phyloP scores from a whole-genome alignment of 2,113 vertebrate species.

The Fregetta grallaria region DNA sequence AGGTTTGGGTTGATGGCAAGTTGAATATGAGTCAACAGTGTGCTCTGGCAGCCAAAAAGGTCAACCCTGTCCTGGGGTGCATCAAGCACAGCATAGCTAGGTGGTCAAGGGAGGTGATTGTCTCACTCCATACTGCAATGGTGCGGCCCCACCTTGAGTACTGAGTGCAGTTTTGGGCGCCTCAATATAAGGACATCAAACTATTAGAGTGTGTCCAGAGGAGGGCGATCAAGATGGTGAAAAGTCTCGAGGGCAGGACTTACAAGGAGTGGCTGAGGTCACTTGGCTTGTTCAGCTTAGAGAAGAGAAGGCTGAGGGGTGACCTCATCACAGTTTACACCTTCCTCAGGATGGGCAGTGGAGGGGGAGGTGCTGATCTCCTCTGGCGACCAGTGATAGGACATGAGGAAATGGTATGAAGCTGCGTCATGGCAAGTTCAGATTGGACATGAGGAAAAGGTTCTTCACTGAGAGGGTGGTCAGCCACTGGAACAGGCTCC shows the following conservation, averaged over 20 bases:
- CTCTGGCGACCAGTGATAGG: not conserved
- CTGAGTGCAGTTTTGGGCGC: not conserved
- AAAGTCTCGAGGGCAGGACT: not conserved
- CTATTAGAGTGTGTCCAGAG: not conserved
- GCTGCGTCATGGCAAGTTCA: not conserved
- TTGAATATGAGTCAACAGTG: too few species aligned
- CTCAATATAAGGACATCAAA: not conserved
- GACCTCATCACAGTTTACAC: not conserved
- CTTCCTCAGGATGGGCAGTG: not conserved
- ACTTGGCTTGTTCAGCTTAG: not conserved
- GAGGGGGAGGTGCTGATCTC: not conserved
- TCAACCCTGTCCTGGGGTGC: not conserved
- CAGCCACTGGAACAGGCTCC: not conserved
- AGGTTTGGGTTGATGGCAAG: too few species aligned
- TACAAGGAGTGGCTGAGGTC: not conserved
- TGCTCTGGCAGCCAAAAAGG: too few species aligned
- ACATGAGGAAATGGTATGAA: not conserved
- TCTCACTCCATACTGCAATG: not conserved
- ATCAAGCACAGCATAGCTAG: not conserved
- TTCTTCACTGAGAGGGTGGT: not conserved
- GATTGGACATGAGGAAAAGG: not conserved
- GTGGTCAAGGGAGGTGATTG: not conserved
- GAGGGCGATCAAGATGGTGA: not conserved
- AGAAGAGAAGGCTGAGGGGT: not conserved
- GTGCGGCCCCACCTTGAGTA: not conserved